These are phyloP conservation scores for Onthophagus taurus DNA, from an alignment of 1,140 invertebrate genomes.

Conservation along the genomic window DNA sequence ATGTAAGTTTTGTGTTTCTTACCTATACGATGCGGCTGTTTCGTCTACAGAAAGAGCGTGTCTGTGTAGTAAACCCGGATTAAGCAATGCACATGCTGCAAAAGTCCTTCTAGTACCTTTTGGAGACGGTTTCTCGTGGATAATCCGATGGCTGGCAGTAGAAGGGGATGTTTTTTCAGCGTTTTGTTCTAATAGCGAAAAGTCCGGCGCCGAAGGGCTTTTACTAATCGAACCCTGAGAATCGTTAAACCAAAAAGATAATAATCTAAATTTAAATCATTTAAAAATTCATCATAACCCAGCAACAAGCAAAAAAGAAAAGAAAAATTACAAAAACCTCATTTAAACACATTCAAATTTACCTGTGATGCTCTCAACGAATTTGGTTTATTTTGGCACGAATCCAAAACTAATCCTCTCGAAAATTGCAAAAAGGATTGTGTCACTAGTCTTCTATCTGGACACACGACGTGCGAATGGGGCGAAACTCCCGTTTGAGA, in stretches of 20 bases:
- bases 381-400: slow-evolving; percentile 1
- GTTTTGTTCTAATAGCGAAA: slow-evolving; percentile 13
- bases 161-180: slow-evolving; percentile 18
- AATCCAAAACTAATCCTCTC: slow-evolving; percentile 41
- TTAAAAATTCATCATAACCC: too few species aligned
- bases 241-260: too few species aligned
- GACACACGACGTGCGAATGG: slow-evolving; percentile 20
- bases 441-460: slow-evolving; percentile 51
- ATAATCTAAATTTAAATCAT: too few species aligned
- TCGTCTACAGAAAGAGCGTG: slow-evolving; percentile 55
- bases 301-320: too few species aligned
- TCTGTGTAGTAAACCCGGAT: slow-evolving; percentile 46
- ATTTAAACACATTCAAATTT: too few species aligned
- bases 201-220: slow-evolving; percentile 25
- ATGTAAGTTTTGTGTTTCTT: slow-evolving; percentile 15
- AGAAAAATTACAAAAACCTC: too few species aligned
- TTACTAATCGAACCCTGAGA: slow-evolving; percentile 32
- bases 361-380: too few species aligned
- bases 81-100: slow-evolving; percentile 44
- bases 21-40: slow-evolving; percentile 38
- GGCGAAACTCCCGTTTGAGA: slow-evolving; percentile 36
- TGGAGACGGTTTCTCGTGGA: slow-evolving; percentile 20
- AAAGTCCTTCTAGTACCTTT: slow-evolving; percentile 22
- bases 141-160: slow-evolving; percentile 14
- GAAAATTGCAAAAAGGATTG: slow-evolving; percentile 62